Base-by-base conservation (phyloP, 2,113 vertebrate genomes). In the Indicator indicator region DNA sequence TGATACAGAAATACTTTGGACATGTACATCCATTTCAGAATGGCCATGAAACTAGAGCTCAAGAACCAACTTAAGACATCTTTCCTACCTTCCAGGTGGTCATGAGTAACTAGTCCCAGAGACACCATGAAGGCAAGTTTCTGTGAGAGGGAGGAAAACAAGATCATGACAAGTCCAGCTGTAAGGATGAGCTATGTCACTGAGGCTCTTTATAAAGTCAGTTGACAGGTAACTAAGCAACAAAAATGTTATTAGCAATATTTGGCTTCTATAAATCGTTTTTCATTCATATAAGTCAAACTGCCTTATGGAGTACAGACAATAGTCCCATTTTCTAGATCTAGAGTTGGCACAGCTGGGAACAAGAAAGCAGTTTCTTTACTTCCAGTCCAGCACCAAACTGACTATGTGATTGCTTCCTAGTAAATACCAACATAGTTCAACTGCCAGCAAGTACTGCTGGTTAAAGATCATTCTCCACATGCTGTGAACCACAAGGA, bases 51-150 rank as follows among this genome's bases (percentile, higher is more conserved):
- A 79, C 8, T 46, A 38, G 16, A 90, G 21, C 6, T 94, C 32
- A 91, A 80, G 74, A 95, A 94, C 24, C 70, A 95, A 71, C 4
- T 24, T 54, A 75, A 84, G 70, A 70, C 5, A 74, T 62, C 97
- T 94, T 86, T 84, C 98, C 98, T 98, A 99, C 99, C 99, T 98
- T 99, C 99, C 95, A 99, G 96, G 96, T 99, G 99, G 97, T 99
- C 99, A 32, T 99, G 98, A 96, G 99, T 99, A 64, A 99, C 99
- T 63, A 99, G 97, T 68, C 99, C 99, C 84, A 99, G 96, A 92
- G 99, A 99, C 94, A 99, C 99, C 99, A 99, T 99, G 97, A 99
- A 99, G 97, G 99, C 99, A 97, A 99, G 98, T 99, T 99, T 99
- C 99, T 99, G 95, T 88, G 79, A 70, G 81, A 63, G 33, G n/a